Base-by-base conservation (phyloP, 2,113 vertebrate genomes). In the Panurus biarmicus region DNA sequence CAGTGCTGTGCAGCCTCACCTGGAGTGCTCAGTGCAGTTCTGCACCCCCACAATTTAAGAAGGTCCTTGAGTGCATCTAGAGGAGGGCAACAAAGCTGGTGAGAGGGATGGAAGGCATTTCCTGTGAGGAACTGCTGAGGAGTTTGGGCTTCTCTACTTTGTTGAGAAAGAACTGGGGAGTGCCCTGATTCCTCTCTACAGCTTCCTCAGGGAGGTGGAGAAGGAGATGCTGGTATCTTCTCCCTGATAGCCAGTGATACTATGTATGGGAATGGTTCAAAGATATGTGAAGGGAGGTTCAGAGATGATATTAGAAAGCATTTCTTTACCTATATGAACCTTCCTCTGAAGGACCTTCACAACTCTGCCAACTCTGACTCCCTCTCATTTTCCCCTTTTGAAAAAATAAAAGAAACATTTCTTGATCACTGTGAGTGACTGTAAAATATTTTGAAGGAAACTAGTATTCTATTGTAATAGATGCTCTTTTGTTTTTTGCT, bases 241-340 rank as follows among this genome's bases (percentile, higher is more conserved):
- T 84, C 10, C 29, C 33, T 28, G 12, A 9, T 44, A 57, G 3
- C 22, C 16, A 47, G 23, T 50, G 40, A 26, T 12, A 35, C 2
- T 16, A 38, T 9, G 3, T 7, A 1, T n/a, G 17, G 14, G 26
- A 75, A 42, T 48, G 14, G 16, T 42, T 85, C 51, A 58, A 26
- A 54, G 6, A 31, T 48, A 29, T 1, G 9, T 0, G 0, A 69
- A 23, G 28, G 10, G 22, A 36, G 10, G 8, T 58, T 70, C 8
- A 44, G 12, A 26, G 42, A 54, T 12, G 12, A 61, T 11, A 24
- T 66, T 13, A 45, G 47, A 47, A 90, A 45, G 18, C 22, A 35
- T 72, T 90, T 72, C 33, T 77, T 87, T 67, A 62, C 33, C 24
- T 66, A 1, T 25, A 29, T 21, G 42, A 74, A 21, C 16, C 20